These are phyloP conservation scores for Triplophysa dalaica DNA, from an alignment of 2,113 vertebrate genomes.

Conservation along the genomic window DNA sequence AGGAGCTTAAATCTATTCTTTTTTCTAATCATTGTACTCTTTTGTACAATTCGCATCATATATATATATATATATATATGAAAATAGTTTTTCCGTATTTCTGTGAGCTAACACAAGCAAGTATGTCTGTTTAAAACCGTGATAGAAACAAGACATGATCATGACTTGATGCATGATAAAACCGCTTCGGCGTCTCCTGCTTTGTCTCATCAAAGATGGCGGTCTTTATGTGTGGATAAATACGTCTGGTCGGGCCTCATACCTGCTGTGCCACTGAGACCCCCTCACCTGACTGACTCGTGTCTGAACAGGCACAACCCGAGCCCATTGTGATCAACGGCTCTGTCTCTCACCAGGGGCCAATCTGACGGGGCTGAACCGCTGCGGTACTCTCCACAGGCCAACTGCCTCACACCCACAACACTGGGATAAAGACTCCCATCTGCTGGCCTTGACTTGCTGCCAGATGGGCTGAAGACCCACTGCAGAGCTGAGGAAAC, in stretches of 20 bases:
- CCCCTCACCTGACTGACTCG: conserved; percentile 71
- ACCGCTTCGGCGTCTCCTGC: conserved; percentile 39
- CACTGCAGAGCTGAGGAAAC: conserved; percentile 33
- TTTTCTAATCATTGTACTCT: too few species aligned
- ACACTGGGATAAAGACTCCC: conserved; percentile 64
- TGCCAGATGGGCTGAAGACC: conserved; percentile 63
- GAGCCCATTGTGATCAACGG: conserved; percentile 45
- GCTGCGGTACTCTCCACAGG: conserved; percentile 40
- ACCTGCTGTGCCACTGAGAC: conserved; percentile 67
- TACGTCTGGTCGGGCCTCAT: conserved; percentile 54
- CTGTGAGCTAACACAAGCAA: too few species aligned
- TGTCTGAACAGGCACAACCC: conserved; percentile 71
- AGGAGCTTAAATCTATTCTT: too few species aligned
- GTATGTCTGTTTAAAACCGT: too few species aligned
- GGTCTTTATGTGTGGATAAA: conserved; percentile 60
- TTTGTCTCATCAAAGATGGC: conserved; percentile 60
- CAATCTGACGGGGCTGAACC: conserved; percentile 41
- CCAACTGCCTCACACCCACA: conserved; percentile 49
- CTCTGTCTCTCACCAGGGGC: conserved; percentile 53
- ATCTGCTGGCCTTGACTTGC: conserved; percentile 70
- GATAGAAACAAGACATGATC: too few species aligned
- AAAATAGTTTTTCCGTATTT: too few species aligned
- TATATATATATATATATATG: too few species aligned
- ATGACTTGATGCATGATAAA: too few species aligned
- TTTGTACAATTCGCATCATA: too few species aligned